Evolutionary conservation across 2,113 vertebrate species (phyloP).

Genomic region (Anas platyrhynchos): DNA sequence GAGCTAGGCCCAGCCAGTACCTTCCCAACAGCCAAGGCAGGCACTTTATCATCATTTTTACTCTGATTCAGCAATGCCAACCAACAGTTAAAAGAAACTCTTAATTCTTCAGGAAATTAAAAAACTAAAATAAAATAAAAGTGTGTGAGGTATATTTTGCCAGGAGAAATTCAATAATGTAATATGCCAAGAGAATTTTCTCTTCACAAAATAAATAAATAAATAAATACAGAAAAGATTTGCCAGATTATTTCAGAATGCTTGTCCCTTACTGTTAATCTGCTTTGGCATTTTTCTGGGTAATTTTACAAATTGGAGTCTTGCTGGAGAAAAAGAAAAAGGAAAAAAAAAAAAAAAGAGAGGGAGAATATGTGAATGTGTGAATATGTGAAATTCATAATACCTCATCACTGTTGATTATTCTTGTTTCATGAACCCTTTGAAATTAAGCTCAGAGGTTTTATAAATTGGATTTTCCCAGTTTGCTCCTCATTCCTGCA

Average conservation of each 20-base stretch:
- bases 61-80: not conserved
- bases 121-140: not conserved
- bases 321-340: not conserved
- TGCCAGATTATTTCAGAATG: not conserved
- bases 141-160: not conserved
- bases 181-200: not conserved
- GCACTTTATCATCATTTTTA: not conserved
- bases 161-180: not conserved
- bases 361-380: no score
- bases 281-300: not conserved
- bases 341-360: not conserved
- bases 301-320: not conserved
- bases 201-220: not conserved
- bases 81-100: not conserved
- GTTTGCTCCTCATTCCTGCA: not conserved
- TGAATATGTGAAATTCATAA: not conserved
- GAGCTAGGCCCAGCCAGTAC: not conserved
- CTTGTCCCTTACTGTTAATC: not conserved
- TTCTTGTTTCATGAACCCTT: not conserved
- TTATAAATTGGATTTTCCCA: not conserved
- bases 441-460: not conserved
- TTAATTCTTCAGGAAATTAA: not conserved
- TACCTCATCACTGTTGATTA: not conserved
- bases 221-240: not conserved
- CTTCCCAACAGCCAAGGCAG: not conserved